phyloP scores from a whole-genome alignment of 2,888 invertebrate genomes.

The Cenopis cana region DNA sequence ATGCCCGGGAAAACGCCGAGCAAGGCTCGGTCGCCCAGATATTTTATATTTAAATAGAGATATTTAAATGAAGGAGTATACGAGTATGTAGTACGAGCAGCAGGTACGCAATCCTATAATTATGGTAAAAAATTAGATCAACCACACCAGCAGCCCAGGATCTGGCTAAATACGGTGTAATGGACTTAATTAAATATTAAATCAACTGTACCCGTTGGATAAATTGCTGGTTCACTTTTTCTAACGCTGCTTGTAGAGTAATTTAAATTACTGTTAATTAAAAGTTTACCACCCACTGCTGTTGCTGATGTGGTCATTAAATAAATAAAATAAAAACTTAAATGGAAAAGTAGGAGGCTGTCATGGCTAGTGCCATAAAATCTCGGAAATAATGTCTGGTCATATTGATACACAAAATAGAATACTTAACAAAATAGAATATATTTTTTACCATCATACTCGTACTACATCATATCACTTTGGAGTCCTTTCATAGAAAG shows the following conservation, averaged over 20 bases:
- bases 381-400: neutral
- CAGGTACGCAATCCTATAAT: slow-evolving; percentile 17
- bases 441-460: too few species aligned
- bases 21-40: too few species aligned
- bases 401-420: too few species aligned
- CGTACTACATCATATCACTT: too few species aligned
- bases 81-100: neutral
- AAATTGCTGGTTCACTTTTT: slow-evolving; percentile 22
- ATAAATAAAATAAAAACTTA: neutral
- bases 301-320: neutral
- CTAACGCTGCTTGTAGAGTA: neutral
- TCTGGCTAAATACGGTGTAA: slow-evolving; percentile 25
- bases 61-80: slow-evolving; percentile 10
- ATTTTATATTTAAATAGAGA: neutral
- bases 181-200: slow-evolving; percentile 34
- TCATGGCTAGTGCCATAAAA: neutral
- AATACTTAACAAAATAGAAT: too few species aligned
- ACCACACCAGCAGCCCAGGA: slow-evolving; percentile 16
- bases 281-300: slow-evolving; percentile 21
- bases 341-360: neutral
- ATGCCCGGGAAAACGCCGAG: too few species aligned
- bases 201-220: slow-evolving; percentile 17
- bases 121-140: slow-evolving; percentile 36
- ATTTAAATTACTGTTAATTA: slow-evolving; percentile 32
- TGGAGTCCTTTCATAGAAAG: too few species aligned